A percentile compares a stretch with the other conserved stretches of the same genome.
Evolutionary conservation across 2,113 vertebrate genomes (phyloP).

Genomic region (Triplophysa tibetana): DNA sequence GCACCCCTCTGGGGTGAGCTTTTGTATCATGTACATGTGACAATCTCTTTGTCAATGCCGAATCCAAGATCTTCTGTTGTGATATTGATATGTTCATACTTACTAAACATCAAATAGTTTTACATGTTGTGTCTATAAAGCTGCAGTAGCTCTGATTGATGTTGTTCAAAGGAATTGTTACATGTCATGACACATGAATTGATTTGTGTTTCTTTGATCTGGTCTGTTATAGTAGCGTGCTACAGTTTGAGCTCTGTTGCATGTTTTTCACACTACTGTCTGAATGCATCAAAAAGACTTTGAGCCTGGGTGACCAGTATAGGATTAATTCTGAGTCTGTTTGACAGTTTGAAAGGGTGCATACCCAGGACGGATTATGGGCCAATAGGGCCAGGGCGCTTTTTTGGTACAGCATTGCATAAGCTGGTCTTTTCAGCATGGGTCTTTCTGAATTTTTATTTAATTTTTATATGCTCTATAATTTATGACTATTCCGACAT

Average conservation of each 20-base stretch:
- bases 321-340: too few relatives aligned
- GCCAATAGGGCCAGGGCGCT: too few relatives aligned
- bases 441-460: too few relatives aligned
- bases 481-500: too few relatives aligned
- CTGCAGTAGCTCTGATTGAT: conserved; percentile 73
- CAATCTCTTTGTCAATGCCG: conserved; percentile 70
- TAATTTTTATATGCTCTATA: too few relatives aligned
- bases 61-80: not conserved
- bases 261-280: not conserved
- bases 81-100: too few relatives aligned
- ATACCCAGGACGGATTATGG: not conserved
- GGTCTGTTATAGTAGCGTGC: not conserved
- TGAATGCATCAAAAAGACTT: not conserved
- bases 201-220: conserved; percentile 28
- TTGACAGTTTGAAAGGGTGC: not conserved
- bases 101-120: not conserved
- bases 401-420: too few relatives aligned
- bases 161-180: conserved; percentile 70
- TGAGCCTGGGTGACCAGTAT: too few relatives aligned
- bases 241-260: not conserved
- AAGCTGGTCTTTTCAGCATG: too few relatives aligned
- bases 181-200: conserved; percentile 65
- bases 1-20: conserved; percentile 24
- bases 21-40: conserved; percentile 67
- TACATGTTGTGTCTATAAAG: not conserved